These are phyloP conservation scores for Psittacus erithacus DNA, from an alignment of 2,113 vertebrate genomes.

Conservation along the genomic window DNA sequence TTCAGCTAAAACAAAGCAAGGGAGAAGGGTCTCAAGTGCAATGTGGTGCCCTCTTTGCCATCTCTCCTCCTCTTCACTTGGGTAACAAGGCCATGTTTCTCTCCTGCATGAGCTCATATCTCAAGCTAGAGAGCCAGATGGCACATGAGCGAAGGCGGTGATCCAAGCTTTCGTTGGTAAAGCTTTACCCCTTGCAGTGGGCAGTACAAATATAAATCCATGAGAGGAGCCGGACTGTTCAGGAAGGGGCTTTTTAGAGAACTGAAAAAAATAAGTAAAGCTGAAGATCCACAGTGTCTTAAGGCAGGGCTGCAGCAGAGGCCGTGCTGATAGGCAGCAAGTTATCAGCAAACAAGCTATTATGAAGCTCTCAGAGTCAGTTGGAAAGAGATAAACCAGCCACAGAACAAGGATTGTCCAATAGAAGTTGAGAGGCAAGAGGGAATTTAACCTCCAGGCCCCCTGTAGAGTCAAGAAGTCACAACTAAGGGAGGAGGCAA, in stretches of 20 bases:
- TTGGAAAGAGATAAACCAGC: not conserved
- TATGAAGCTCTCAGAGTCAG: not conserved
- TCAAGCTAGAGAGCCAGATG: constrained; percentile 61
- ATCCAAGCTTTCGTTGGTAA: constrained; percentile 39
- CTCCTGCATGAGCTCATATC: constrained; percentile 49
- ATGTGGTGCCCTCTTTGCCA: not conserved
- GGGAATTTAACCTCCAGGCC: constrained; percentile 24
- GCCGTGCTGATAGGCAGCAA: not conserved
- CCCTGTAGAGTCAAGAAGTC: not conserved
- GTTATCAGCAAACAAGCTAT: not conserved
- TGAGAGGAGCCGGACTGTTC: not conserved
- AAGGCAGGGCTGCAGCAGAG: not conserved
- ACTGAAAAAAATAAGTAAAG: not conserved
- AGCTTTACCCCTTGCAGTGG: constrained; percentile 48
- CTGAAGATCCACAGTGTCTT: not conserved
- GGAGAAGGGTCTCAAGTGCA: not conserved
- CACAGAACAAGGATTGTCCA: not conserved
- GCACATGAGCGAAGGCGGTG: not conserved
- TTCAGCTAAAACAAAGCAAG: not conserved
- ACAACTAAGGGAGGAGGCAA: not conserved
- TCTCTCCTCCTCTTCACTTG: not conserved
- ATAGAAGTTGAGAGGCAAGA: not conserved
- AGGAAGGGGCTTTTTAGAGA: constrained; percentile 43
- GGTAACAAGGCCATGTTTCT: constrained; percentile 11
- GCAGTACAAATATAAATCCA: constrained; percentile 54